phyloP scores from a whole-genome alignment of 2,797 vertebrate species.

The Danio tinwini region DNA sequence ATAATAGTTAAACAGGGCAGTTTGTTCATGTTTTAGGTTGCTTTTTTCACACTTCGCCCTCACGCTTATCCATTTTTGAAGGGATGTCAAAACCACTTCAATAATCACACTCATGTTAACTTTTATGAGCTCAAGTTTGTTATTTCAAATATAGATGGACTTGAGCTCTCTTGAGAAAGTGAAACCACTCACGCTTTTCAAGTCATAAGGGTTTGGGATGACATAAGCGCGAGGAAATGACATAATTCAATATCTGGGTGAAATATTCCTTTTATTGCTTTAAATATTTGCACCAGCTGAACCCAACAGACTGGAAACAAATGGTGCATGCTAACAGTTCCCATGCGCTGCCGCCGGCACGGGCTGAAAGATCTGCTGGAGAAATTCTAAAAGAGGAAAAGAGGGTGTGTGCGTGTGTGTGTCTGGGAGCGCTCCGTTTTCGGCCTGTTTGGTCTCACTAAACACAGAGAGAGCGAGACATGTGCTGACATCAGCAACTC shows the following conservation, averaged over 20 bases:
- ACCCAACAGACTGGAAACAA: neutral
- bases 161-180: too few relatives aligned
- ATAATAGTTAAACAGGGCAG: too few relatives aligned
- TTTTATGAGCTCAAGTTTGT: too few relatives aligned
- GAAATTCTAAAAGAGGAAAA: conserved; percentile 45
- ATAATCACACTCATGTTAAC: too few relatives aligned
- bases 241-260: neutral
- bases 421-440: conserved; percentile 43
- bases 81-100: too few relatives aligned
- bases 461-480: conserved; percentile 34
- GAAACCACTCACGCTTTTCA: too few relatives aligned
- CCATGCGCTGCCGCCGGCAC: conserved; percentile 1
- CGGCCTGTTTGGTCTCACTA: conserved; percentile 33
- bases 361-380: conserved; percentile 13
- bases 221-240: neutral
- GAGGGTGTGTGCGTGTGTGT: conserved; percentile 15
- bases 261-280: conserved; percentile 13
- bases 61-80: too few relatives aligned
- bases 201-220: neutral
- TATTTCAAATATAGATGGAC: too few relatives aligned
- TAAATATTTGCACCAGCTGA: neutral
- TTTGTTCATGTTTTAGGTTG: too few relatives aligned
- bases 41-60: too few relatives aligned
- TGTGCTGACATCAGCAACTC: conserved; percentile 49
- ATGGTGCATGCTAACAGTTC: conserved; percentile 5